Evolutionary conservation across 1,140 invertebrate genomes (phyloP), one percentile per base, ranked within the genome.

Genomic region (Pseudomyrmex dendroicus): DNA sequence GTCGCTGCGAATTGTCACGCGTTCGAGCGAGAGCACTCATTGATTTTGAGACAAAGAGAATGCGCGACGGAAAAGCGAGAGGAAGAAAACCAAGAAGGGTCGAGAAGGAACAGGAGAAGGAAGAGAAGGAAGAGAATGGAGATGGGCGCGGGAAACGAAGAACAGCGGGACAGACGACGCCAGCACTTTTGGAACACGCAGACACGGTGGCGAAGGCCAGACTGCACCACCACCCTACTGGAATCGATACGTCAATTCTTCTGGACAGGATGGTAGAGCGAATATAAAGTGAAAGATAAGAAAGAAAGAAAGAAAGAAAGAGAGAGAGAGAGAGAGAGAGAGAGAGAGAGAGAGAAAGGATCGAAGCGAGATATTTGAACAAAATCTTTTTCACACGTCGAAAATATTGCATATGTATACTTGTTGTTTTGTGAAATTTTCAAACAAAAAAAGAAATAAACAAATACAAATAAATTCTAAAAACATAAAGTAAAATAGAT

Each of bases 171-270:
- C 78, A 86, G 84, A 70, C 84, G 91, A 89, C 85, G 90, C 88
- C 90, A 86, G 87, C 88, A 90, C 78, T 90, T 91, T 91, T 84
- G 85, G 86, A 89, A 82, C 83, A 89, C 86, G 87, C 89, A 90
- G 90, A 90, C 89, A 89, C 88, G 73, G 80, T 87, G 87, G 87
- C 89, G 90, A 91, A 91, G 83, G 84, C 90, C 85, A 89, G 88
- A 90, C 88, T 91, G 89, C 89, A 84, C 88, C 88, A 84, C 90
- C 90, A 85, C 90, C 90, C 90, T 89, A 80, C 86, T 89, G 77
- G 89, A 91, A 92, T 92, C 91, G 91, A 92, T 92, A 92, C 89
- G 90, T 92, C 90, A 91, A 91, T 91, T 87, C 62, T 85, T 88
- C 66, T 52, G 76, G 68, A 78, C 82, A 83, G 80, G 83, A 84